Percentiles rank a stretch among this genome's conserved stretches.
These are phyloP conservation scores for Lumbricus terrestris DNA, from an alignment of 2,888 invertebrate genomes.

Conservation along the genomic window DNA sequence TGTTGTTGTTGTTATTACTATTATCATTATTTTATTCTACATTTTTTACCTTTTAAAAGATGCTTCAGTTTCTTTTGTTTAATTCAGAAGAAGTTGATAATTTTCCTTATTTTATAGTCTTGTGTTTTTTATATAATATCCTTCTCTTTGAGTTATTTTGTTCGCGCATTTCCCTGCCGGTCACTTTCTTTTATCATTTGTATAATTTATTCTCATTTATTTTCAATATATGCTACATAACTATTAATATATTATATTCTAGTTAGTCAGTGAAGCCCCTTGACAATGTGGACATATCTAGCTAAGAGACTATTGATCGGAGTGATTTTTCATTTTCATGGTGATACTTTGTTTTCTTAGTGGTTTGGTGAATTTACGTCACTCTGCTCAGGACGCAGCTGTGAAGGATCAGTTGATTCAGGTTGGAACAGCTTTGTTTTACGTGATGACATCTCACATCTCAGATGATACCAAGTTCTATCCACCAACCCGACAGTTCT, in stretches of 20 bases:
- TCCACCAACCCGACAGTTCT: constrained; percentile 72
- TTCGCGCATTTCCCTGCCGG: neutral
- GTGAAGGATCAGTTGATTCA: constrained; percentile 27
- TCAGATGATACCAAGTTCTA: constrained; percentile 70
- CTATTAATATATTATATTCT: neutral
- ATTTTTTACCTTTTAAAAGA: neutral
- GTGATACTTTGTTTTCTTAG: constrained; percentile 13
- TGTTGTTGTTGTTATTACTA: neutral
- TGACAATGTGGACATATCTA: too few species aligned
- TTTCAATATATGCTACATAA: too few species aligned
- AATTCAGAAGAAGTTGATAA: neutral
- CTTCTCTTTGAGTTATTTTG: neutral
- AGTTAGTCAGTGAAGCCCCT: neutral
- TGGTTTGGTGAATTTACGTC: constrained; percentile 21
- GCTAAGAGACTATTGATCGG: neutral
- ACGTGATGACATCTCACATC: constrained; percentile 68
- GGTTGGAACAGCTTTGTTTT: constrained; percentile 67
- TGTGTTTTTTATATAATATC: neutral
- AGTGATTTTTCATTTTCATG: neutral
- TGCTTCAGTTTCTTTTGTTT: neutral
- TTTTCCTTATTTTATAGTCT: neutral
- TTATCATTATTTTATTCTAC: neutral
- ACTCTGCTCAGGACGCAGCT: neutral
- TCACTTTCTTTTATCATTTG: neutral
- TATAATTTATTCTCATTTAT: neutral